Evolutionary conservation across 2,888 invertebrate species (phyloP), one percentile per base, ranked within the genome.

Genomic region (Plemyria rubiginata): DNA sequence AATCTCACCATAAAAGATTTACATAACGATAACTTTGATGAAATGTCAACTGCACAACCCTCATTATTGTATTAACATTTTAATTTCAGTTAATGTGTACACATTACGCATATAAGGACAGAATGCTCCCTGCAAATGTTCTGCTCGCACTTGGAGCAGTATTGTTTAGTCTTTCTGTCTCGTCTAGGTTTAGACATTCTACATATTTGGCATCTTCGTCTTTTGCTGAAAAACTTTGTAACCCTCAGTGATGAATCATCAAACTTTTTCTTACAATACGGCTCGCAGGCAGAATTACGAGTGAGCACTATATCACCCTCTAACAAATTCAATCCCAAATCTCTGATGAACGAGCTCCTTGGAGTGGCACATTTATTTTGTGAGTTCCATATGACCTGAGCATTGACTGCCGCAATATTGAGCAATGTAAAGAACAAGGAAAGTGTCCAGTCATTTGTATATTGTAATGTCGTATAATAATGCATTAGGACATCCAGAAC

Each of bases 381-480:
- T 0, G 85, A 78, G 66, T 80, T 80, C 90, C 90, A 92, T 62
- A 92, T 70, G 0, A 92, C 89, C 77, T 93, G 93, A 49, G 92
- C 84, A 70, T 92, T 92, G 0, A 92, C 76, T 0, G 89, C 81
- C 0, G 92, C 90, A 71, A 92, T 86, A 66, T 93, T 92, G 12
- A 92, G 75, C 55, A 92, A 68, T 32, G 86, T 86, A 60, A 88
- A 91, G 68, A 92, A 92, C 62, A 92, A 70, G 4, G 90, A 86
- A 7, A 90, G 66, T 0, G 87, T 85, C 92, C 92, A 93, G 67
- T 88, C 83, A 66, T 91, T 90, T n/a, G 87, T 86, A 60, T 86
- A 80, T 60, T 90, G 88, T 83, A 88, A 82, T 5, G 91, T 88
- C 0, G 91, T 91, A 63, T 92, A 92, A 71, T 89, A 89, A 75